phyloP scores from a whole-genome alignment of 2,113 vertebrate species.

The Ailurus styani region DNA sequence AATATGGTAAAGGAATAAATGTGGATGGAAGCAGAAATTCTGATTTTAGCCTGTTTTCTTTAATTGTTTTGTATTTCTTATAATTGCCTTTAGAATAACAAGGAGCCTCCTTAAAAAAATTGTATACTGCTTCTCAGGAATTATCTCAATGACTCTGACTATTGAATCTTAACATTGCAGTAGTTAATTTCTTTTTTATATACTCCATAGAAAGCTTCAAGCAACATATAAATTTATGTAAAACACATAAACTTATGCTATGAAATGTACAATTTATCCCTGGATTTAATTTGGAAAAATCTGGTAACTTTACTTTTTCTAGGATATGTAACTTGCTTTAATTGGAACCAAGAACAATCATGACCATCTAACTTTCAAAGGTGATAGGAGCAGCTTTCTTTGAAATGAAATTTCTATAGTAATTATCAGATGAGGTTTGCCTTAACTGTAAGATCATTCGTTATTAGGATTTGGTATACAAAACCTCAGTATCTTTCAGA shows the following conservation, averaged over 20 bases:
- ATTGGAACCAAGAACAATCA: not conserved
- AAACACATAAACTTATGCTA: not conserved
- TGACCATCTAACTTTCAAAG: not conserved
- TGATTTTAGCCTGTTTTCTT: not conserved
- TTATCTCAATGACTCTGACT: not conserved
- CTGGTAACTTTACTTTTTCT: not conserved
- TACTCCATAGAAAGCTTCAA: not conserved
- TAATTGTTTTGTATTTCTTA: not conserved
- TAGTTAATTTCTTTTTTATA: conserved; percentile 4
- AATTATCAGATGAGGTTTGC: not conserved
- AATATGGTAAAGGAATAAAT: not conserved
- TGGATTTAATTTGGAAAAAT: conserved; percentile 30
- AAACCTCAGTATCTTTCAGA: not conserved
- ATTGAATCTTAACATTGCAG: not conserved
- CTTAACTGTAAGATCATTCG: not conserved
- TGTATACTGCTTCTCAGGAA: not conserved
- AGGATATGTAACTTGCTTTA: not conserved
- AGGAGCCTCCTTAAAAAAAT: not conserved
- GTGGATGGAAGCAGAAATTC: not conserved
- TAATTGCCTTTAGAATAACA: not conserved
- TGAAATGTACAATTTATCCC: not conserved
- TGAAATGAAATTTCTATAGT: not conserved
- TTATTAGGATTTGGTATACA: not conserved
- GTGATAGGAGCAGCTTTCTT: not conserved
- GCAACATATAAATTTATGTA: conserved; percentile 32